A percentile compares a stretch with the other conserved stretches of the same genome.
These are phyloP conservation scores for Poeciliopsis paucimaculata DNA, from an alignment of 2,797 vertebrate genomes.

Conservation along the genomic window DNA sequence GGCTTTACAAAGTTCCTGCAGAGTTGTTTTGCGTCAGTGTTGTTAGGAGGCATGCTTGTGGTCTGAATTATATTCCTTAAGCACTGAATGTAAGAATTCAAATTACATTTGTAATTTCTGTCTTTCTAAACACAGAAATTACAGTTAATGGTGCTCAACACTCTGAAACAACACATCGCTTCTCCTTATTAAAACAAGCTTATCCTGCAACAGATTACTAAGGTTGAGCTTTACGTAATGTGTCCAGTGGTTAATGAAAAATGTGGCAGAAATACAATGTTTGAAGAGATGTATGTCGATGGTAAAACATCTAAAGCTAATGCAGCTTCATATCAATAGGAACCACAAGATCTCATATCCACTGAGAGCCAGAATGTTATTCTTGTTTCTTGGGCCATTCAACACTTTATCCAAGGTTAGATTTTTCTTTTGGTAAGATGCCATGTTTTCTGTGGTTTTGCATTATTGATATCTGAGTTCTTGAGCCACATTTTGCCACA, in stretches of 20 bases:
- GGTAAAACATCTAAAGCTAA: background rate
- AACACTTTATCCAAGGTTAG: too few species aligned
- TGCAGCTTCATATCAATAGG: too few species aligned
- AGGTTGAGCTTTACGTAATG: background rate
- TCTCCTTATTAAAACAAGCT: background rate
- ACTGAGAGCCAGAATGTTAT: too few species aligned
- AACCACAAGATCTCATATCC: too few species aligned
- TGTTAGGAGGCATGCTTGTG: slow-evolving; percentile 19
- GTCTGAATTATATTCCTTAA: slow-evolving; percentile 26
- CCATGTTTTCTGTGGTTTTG: too few species aligned
- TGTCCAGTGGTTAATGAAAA: background rate
- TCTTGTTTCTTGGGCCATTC: too few species aligned
- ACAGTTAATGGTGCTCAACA: background rate
- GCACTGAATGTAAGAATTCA: background rate
- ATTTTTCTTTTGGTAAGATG: too few species aligned
- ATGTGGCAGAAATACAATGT: background rate
- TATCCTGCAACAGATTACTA: background rate
- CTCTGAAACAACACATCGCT: background rate
- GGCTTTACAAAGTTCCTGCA: slow-evolving; percentile 47
- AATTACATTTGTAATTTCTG: background rate
- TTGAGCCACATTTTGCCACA: too few species aligned
- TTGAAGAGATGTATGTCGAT: background rate
- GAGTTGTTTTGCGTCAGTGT: slow-evolving; percentile 55
- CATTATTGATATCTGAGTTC: too few species aligned
- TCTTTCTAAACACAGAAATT: slow-evolving; percentile 5